phyloP scores from a whole-genome alignment of 1,140 invertebrate species.

The Lucilia cuprina region DNA sequence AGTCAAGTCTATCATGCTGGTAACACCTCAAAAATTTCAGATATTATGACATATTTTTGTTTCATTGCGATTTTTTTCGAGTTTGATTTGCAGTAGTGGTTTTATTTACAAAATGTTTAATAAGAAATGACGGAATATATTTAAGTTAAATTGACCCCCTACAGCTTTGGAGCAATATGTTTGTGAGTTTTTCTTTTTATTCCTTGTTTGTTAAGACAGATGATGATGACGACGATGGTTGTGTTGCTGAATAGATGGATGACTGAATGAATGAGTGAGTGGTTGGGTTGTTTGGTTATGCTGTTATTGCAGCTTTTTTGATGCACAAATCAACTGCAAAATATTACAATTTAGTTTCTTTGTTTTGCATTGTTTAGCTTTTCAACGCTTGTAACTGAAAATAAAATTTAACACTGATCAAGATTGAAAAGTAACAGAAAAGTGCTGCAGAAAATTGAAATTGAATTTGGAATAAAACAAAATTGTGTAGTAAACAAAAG shows the following conservation, averaged over 20 bases:
- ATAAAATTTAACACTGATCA: conserved; percentile 15
- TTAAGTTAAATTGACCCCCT: conserved; percentile 29
- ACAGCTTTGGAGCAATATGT: conserved; percentile 7
- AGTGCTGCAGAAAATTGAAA: neutral
- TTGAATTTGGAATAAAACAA: neutral
- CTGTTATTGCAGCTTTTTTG: neutral
- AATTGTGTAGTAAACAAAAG: neutral
- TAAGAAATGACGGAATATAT: conserved; percentile 31
- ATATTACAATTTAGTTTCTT: neutral
- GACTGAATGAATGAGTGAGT: neutral
- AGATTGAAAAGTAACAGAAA: neutral
- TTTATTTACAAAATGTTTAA: neutral
- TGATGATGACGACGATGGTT: neutral
- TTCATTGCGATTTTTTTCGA: no score
- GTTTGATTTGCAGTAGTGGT: neutral
- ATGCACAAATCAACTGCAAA: neutral
- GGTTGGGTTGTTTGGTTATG: neutral
- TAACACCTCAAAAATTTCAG: neutral
- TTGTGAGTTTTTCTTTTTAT: neutral
- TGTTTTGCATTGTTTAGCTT: neutral
- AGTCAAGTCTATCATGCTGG: neutral
- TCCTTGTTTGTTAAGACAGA: neutral
- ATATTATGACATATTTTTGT: neutral
- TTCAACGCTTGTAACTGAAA: neutral
- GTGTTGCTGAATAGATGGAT: neutral